A percentile compares a stretch with the other conserved stretches of the same genome.
These are phyloP conservation scores for Hemibagrus wyckioides DNA, from an alignment of 2,113 vertebrate genomes.

Conservation along the genomic window DNA sequence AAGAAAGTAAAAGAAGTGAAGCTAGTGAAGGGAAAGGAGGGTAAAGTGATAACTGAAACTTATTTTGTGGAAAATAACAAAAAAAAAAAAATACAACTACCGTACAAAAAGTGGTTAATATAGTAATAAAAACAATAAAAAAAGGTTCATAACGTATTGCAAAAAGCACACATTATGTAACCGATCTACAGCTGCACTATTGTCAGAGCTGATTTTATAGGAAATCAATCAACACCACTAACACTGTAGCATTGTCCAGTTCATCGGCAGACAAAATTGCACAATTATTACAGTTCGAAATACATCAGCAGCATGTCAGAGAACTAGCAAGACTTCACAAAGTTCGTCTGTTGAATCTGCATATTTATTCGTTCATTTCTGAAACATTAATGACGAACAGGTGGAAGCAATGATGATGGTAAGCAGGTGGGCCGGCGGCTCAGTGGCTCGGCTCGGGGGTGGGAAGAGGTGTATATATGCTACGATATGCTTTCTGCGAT, in stretches of 20 bases:
- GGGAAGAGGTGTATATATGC: neutral
- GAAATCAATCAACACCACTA: neutral
- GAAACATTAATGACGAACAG: slow-evolving; percentile 13
- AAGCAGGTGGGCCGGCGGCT: neutral
- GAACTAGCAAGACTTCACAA: slow-evolving; percentile 2
- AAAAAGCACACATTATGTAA: neutral
- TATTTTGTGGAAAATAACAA: too few species aligned
- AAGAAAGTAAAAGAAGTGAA: too few species aligned
- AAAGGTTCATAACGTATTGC: neutral
- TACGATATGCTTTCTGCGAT: neutral
- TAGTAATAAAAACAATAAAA: neutral
- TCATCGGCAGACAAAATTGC: neutral
- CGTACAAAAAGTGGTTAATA: neutral
- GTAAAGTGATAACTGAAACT: too few species aligned
- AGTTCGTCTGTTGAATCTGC: neutral
- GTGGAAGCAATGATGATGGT: slow-evolving; percentile 1
- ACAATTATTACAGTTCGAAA: neutral
- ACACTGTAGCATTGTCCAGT: too few species aligned
- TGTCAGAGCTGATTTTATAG: neutral
- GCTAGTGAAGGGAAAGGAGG: too few species aligned
- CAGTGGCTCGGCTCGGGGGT: neutral
- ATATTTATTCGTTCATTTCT: neutral
- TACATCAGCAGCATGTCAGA: neutral
- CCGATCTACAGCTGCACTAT: neutral
- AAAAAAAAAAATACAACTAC: too few species aligned